Percentiles rank a stretch among this genome's conserved stretches.
These are phyloP conservation scores for Agrenia bidenticulata DNA, from an alignment of 2,888 invertebrate species.

Conservation along the genomic window DNA sequence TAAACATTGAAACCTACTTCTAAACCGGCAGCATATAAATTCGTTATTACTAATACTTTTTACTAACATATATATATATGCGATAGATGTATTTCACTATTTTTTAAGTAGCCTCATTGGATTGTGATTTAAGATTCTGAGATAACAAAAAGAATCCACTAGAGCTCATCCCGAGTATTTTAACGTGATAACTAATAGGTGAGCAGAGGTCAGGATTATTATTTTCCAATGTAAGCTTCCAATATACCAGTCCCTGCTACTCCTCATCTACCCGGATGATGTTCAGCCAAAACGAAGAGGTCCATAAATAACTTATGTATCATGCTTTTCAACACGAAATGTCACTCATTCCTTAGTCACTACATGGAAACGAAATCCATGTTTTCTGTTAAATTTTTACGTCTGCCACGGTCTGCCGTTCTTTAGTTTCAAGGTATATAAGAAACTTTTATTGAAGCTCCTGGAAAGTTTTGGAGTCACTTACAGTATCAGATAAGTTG, in stretches of 20 bases:
- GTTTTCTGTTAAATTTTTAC: constrained; percentile 7
- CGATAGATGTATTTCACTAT: too few relatives aligned
- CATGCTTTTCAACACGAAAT: constrained; percentile 24
- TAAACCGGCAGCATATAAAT: too few relatives aligned
- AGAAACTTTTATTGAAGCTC: too few relatives aligned
- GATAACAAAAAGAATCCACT: background rate
- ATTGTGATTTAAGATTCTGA: too few relatives aligned
- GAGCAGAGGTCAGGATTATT: background rate
- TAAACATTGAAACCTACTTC: too few relatives aligned
- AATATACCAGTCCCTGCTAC: background rate
- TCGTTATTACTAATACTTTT: too few relatives aligned
- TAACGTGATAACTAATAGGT: background rate
- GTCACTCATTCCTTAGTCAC: constrained; percentile 16
- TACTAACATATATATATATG: too few relatives aligned
- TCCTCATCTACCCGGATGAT: background rate
- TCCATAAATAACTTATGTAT: constrained; percentile 29
- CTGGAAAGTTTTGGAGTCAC: too few relatives aligned
- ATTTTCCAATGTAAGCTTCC: constrained; percentile 1
- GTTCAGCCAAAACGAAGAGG: constrained; percentile 4
- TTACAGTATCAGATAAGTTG: too few relatives aligned
- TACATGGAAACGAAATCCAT: constrained; percentile 4
- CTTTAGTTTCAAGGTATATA: too few relatives aligned
- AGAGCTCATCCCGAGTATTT: constrained; percentile 1
- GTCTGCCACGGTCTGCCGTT: background rate
- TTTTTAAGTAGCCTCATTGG: too few relatives aligned